phyloP scores from a whole-genome alignment of 64 coral and sea anemone genomes.

The Anthopleura sola region DNA sequence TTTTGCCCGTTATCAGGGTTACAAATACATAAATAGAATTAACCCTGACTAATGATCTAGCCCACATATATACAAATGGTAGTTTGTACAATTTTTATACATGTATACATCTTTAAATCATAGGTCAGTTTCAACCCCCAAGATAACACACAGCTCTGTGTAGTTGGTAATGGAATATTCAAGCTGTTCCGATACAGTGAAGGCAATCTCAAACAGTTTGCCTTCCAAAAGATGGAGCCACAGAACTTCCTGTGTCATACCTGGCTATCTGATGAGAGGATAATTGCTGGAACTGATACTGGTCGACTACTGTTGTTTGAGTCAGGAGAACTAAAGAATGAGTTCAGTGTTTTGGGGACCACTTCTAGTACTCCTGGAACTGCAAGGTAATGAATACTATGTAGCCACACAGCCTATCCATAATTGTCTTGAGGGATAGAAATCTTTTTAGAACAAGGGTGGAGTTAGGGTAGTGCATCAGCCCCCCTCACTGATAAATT shows the following conservation, averaged over 20 bases:
- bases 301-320: constrained; percentile 89
- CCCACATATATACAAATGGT: too few species aligned
- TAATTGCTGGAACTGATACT: constrained; percentile 90
- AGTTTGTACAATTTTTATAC: too few species aligned
- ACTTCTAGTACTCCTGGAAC: constrained; percentile 48
- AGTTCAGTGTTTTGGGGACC: constrained; percentile 71
- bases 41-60: too few species aligned
- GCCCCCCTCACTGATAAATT: too few species aligned
- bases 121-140: constrained; percentile 97
- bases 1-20: too few species aligned
- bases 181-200: constrained; percentile 98
- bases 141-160: constrained; percentile 97
- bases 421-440: too few species aligned
- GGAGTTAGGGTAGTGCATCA: too few species aligned
- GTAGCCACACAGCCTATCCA: too few species aligned
- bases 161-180: constrained; percentile 98
- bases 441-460: too few species aligned
- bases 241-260: constrained; percentile 97
- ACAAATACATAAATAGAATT: too few species aligned
- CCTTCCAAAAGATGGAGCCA: constrained; percentile 99
- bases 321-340: constrained; percentile 93
- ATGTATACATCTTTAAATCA: neutral
- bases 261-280: constrained; percentile 97
- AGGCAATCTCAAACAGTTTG: constrained; percentile 99
- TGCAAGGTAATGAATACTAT: constrained; percentile 47